Conservation (phyloP, 1,140 invertebrate genomes). For the Aphidius gifuensis region DNA sequence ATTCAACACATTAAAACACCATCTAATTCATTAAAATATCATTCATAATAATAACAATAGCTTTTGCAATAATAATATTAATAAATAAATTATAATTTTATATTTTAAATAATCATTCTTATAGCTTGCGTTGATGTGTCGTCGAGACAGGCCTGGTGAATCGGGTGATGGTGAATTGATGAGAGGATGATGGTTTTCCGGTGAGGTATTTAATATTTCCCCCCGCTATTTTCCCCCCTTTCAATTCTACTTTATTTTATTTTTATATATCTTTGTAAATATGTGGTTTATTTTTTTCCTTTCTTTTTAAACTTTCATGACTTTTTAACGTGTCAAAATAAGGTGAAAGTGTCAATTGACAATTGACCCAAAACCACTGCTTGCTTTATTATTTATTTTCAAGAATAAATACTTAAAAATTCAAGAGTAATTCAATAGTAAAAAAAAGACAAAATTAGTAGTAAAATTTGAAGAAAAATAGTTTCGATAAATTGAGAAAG, state of each 20-base stretch:
- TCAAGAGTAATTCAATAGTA: constrained; percentile 3
- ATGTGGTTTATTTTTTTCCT: neutral
- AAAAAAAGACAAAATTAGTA: neutral
- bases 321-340: constrained; percentile 24
- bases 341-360: constrained; percentile 34
- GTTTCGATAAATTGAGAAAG: neutral
- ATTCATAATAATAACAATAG: neutral
- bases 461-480: neutral
- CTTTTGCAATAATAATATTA: neutral
- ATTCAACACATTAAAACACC: neutral
- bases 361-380: constrained; percentile 27
- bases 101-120: constrained; percentile 38
- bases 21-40: too few relatives aligned
- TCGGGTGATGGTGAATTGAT: constrained; percentile 30
- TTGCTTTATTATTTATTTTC: constrained; percentile 8
- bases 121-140: constrained; percentile 49
- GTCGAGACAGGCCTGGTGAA: constrained; percentile 47
- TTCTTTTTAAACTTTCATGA: neutral
- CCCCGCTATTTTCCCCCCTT: constrained; percentile 5
- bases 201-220: constrained; percentile 23
- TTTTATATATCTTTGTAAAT: neutral
- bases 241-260: neutral
- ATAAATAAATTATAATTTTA: neutral
- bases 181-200: constrained; percentile 34
- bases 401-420: constrained; percentile 1